Evolutionary conservation across 2,113 vertebrate genomes (phyloP).

Genomic region (Psephotus haematonotus): DNA sequence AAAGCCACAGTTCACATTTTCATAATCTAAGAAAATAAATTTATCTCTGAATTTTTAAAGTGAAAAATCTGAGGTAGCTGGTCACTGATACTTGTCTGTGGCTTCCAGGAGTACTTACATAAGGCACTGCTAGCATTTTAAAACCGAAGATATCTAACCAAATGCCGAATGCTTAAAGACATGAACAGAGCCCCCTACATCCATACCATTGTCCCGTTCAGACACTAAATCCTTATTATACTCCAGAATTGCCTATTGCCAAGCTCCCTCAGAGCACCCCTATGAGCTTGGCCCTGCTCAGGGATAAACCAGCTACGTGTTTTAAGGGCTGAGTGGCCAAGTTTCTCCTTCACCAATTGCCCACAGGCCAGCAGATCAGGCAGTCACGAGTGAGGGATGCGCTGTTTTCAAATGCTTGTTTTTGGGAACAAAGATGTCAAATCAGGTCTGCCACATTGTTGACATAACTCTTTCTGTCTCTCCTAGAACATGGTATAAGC

Average conservation of each 20-base stretch:
- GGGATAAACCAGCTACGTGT: background rate
- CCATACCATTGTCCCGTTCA: background rate
- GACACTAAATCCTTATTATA: background rate
- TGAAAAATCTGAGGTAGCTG: background rate
- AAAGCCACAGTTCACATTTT: background rate
- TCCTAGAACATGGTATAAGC: background rate
- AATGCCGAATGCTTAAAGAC: background rate
- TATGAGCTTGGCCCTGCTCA: background rate
- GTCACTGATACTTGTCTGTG: background rate
- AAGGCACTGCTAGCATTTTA: background rate
- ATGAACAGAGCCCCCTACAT: background rate
- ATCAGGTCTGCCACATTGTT: background rate
- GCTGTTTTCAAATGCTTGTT: background rate
- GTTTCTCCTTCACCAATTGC: background rate
- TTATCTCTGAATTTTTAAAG: background rate
- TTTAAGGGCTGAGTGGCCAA: rapidly evolving
- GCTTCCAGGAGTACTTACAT: background rate
- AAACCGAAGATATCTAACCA: background rate
- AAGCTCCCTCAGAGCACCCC: background rate
- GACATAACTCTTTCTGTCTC: background rate
- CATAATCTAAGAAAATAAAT: background rate
- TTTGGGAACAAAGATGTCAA: background rate
- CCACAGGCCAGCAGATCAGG: background rate
- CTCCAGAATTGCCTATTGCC: background rate
- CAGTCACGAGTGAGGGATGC: rapidly evolving